Conservation (phyloP, 2,888 invertebrate genomes). For the Muscina levida region DNA sequence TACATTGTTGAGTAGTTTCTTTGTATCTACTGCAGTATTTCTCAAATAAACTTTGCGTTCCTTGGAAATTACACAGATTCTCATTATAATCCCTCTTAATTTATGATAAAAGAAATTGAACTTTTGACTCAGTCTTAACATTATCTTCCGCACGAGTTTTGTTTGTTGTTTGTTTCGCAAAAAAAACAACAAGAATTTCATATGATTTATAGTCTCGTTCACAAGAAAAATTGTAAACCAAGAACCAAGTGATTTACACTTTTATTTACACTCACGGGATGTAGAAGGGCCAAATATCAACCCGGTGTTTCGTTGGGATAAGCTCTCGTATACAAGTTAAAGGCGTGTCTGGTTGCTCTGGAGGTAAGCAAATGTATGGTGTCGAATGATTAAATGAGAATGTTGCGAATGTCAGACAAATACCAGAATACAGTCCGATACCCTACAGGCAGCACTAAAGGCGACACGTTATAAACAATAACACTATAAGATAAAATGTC, state of each 20-base stretch:
- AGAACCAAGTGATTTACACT: slow-evolving; percentile 12
- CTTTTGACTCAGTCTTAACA: not conserved
- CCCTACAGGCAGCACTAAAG: too few species aligned
- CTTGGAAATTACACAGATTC: not conserved
- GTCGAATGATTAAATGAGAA: not conserved
- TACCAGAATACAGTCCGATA: too few species aligned
- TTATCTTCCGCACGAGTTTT: slow-evolving; percentile 19
- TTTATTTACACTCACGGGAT: not conserved
- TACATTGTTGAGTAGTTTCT: too few species aligned
- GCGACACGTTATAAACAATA: too few species aligned
- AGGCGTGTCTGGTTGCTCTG: not conserved
- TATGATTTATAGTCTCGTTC: not conserved
- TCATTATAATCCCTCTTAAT: not conserved
- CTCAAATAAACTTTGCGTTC: not conserved
- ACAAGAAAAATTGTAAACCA: not conserved
- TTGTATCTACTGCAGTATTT: too few species aligned
- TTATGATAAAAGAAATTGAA: not conserved
- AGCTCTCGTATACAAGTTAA: too few species aligned
- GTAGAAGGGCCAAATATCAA: not conserved
- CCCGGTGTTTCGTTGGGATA: too few species aligned
- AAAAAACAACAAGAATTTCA: not conserved
- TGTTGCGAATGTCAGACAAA: too few species aligned
- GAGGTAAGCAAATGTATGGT: not conserved
- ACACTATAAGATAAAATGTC: too few species aligned
- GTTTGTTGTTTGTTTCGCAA: not conserved